Conservation (phyloP, 2,113 vertebrate species). For the Chloroceryle aenea region DNA sequence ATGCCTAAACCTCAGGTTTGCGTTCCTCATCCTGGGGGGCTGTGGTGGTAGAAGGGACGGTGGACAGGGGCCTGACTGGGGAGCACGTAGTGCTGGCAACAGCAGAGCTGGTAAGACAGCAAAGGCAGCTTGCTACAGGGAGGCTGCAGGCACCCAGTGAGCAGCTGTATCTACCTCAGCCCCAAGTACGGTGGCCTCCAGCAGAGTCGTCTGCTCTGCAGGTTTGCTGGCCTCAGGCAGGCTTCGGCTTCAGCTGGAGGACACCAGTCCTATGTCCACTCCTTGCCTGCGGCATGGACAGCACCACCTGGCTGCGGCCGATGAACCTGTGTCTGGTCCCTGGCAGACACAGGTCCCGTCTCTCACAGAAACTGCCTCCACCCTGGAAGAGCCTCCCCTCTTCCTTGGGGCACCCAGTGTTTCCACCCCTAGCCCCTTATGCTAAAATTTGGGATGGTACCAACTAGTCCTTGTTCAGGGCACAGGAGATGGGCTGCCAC, state of each 20-base stretch:
- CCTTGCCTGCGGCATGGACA: neutral
- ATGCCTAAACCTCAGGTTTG: neutral
- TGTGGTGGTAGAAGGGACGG: neutral
- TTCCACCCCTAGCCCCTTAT: neutral
- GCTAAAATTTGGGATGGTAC: neutral
- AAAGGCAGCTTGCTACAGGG: neutral
- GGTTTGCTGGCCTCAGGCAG: conserved; percentile 88
- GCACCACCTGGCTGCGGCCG: neutral
- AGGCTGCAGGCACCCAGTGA: neutral
- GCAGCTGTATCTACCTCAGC: neutral
- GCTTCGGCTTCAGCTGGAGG: neutral
- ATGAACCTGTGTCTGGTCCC: neutral
- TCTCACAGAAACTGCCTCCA: neutral
- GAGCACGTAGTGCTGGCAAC: neutral
- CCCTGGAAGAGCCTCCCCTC: neutral
- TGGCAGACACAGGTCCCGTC: neutral
- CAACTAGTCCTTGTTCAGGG: neutral
- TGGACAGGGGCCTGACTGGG: neutral
- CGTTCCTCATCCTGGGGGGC: neutral
- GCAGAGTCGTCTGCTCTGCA: conserved; percentile 63
- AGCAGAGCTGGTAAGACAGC: neutral
- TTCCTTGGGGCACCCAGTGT: neutral
- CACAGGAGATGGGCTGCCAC: rapidly evolving
- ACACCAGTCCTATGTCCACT: rapidly evolving
- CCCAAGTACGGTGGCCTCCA: neutral